These are phyloP conservation scores for Heterochromis multidens DNA, from an alignment of 2,113 vertebrate species.

Conservation along the genomic window DNA sequence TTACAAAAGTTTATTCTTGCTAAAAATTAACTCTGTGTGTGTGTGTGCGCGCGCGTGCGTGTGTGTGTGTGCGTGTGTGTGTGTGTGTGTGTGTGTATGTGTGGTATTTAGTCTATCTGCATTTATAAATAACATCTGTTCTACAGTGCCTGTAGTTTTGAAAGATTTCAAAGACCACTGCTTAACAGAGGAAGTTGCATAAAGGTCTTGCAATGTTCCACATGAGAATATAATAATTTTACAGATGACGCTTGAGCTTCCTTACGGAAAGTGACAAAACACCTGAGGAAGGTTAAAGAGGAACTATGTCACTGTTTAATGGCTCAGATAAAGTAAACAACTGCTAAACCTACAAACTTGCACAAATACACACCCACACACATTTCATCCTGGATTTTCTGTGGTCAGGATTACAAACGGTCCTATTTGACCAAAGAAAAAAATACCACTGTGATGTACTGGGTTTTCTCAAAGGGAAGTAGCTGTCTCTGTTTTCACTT, in stretches of 20 bases:
- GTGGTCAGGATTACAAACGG: not conserved
- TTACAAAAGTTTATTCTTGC: not conserved
- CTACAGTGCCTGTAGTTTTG: not conserved
- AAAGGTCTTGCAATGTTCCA: not conserved
- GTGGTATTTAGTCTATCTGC: not conserved
- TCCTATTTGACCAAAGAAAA: not conserved
- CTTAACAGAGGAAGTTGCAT: not conserved
- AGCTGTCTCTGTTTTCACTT: constrained; percentile 20
- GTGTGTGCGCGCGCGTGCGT: not conserved
- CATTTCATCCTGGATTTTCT: constrained; percentile 25
- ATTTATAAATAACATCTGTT: not conserved
- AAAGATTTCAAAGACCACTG: not conserved
- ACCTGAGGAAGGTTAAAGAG: not conserved
- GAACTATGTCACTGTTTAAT: not conserved
- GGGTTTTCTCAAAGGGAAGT: constrained; percentile 39
- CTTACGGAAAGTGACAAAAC: not conserved
- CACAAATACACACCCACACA: not conserved
- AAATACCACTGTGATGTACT: not conserved
- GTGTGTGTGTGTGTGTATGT: not conserved
- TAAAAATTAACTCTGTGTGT: fast-evolving
- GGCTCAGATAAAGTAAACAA: not conserved
- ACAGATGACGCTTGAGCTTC: not conserved
- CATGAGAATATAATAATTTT: not conserved
- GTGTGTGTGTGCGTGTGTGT: not conserved
- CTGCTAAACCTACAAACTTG: not conserved